Evolutionary conservation across 1,140 invertebrate species (phyloP).

Genomic region (Pseudachorutes palmiensis): DNA sequence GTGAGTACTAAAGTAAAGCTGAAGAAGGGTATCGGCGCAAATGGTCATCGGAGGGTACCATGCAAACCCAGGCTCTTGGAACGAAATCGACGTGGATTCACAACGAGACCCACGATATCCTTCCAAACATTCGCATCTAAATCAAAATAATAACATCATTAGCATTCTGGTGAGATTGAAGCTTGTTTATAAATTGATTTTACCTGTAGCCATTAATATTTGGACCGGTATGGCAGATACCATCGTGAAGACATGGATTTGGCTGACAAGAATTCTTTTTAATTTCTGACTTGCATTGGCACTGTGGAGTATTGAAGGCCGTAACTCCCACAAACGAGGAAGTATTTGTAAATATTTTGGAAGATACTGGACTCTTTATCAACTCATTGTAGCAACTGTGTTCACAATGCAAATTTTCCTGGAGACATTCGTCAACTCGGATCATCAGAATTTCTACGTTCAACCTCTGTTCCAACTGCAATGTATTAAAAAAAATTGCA

Average conservation of each 20-base stretch:
- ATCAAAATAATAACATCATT: constrained; percentile 22
- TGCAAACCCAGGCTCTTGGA: constrained; percentile 76
- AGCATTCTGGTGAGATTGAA: background rate
- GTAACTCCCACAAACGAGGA: constrained; percentile 82
- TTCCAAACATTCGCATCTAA: constrained; percentile 54
- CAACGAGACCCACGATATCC: constrained; percentile 79
- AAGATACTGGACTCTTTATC: constrained; percentile 59
- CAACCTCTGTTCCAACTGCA: constrained; percentile 58
- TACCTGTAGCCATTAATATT: constrained; percentile 19
- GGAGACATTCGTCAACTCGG: constrained; percentile 78
- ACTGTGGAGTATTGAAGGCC: constrained; percentile 66
- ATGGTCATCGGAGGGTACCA: constrained; percentile 70
- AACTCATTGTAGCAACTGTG: constrained; percentile 63
- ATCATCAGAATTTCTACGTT: constrained; percentile 68
- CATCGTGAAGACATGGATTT: constrained; percentile 45
- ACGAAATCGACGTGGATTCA: constrained; percentile 76
- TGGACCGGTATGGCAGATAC: constrained; percentile 41
- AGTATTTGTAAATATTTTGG: constrained; percentile 74
- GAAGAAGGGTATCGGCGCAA: constrained; percentile 66
- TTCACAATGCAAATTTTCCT: constrained; percentile 53
- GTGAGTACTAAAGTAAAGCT: constrained; percentile 66
- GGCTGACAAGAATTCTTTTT: constrained; percentile 39
- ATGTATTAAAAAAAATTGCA: no score
- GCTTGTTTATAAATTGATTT: background rate
- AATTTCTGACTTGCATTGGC: constrained; percentile 54